Evolutionary conservation across 1,140 invertebrate species (phyloP).

Genomic region (Lucilia cuprina): DNA sequence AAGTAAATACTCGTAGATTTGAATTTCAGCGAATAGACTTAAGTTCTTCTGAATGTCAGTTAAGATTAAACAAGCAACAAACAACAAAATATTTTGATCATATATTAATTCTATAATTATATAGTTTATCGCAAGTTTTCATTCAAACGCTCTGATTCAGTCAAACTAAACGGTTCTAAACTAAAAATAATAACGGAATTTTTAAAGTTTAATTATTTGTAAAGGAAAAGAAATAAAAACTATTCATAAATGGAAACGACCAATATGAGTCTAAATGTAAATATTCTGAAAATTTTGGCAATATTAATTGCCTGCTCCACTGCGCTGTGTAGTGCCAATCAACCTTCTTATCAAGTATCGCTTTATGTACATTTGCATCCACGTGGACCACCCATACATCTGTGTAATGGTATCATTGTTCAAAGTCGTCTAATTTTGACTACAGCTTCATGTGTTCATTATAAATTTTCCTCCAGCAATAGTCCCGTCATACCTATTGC

Average conservation of each 20-base stretch:
- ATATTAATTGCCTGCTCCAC: background rate
- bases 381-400: conserved; percentile 21
- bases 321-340: background rate
- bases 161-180: background rate
- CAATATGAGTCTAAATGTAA: background rate
- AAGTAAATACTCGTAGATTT: background rate
- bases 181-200: background rate
- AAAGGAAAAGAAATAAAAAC: background rate
- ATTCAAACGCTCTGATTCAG: background rate
- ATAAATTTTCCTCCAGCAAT: background rate
- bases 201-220: background rate
- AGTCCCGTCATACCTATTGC: background rate
- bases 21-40: conserved; percentile 11
- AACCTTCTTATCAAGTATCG: conserved; percentile 39
- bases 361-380: conserved; percentile 34
- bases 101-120: conserved; percentile 21
- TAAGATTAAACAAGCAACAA: background rate
- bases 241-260: no score
- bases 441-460: conserved; percentile 32
- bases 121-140: background rate
- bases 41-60: conserved; percentile 20
- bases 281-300: background rate
- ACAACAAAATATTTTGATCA: background rate
- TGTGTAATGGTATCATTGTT: conserved; percentile 37
- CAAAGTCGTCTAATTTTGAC: conserved; percentile 36